Conservation (phyloP, 2,797 vertebrate genomes). For the Gymnoscopelus braueri region DNA sequence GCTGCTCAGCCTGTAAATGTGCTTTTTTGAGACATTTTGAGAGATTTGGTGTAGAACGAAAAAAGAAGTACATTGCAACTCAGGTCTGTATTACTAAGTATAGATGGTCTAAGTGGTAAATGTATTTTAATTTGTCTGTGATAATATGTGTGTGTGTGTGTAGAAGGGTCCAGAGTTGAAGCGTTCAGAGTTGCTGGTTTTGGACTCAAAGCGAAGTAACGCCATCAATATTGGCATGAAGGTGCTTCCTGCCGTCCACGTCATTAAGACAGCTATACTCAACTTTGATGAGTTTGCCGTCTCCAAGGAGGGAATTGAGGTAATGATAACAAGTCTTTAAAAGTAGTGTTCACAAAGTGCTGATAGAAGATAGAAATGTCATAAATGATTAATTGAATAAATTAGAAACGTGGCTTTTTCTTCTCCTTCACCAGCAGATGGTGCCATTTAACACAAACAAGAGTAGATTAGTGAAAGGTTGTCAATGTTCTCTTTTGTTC, state of each 20-base stretch:
- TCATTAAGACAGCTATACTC: constrained; percentile 93
- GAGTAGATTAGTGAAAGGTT: too few species aligned
- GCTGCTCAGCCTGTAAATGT: too few species aligned
- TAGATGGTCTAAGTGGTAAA: too few species aligned
- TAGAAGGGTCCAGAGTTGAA: constrained; percentile 90
- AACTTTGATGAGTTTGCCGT: constrained; percentile 96
- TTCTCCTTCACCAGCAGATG: too few species aligned
- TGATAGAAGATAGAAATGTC: too few species aligned
- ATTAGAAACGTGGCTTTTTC: too few species aligned
- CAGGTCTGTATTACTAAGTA: too few species aligned
- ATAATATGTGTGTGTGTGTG: not conserved
- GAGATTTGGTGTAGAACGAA: not conserved
- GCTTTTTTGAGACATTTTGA: not conserved
- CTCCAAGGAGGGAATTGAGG: constrained; percentile 97
- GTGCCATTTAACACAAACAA: too few species aligned
- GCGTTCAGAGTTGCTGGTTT: constrained; percentile 85
- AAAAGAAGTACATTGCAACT: too few species aligned
- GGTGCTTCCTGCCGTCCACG: constrained; percentile 87
- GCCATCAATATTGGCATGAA: constrained; percentile 98
- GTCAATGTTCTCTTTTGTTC: too few species aligned
- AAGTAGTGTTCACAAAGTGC: too few species aligned
- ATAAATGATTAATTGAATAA: too few species aligned
- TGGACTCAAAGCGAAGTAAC: constrained; percentile 94
- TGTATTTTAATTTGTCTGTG: not conserved
- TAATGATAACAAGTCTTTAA: constrained; percentile 55